Evolutionary conservation across 2,113 vertebrate genomes (phyloP), one percentile per base, ranked within the genome.

Genomic region (Cebidichthys violaceus): DNA sequence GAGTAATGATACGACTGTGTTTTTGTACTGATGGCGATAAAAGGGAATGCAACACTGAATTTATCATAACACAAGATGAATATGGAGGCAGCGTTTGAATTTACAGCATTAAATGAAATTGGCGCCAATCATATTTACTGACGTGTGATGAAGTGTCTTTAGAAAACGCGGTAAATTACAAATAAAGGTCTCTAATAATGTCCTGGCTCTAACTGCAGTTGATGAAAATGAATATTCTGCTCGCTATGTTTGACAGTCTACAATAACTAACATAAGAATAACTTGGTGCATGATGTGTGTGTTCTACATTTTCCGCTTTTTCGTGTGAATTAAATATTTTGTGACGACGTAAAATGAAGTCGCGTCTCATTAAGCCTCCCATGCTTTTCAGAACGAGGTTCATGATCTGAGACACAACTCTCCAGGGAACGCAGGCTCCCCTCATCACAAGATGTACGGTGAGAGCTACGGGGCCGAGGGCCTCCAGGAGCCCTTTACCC

Each of bases 361-460:
- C 55, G 20, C 13, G 22, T 78, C 50, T 65, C 47, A 73, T 66
- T 35, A 43, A 41, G 22, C 0, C n/a, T n/a, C 62, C 15, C 4
- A 59, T 83, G 6, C 88, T 88, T 67, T 20, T 76, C 86, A 99
- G 98, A 97, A 97, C 93, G 98, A 99, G 92, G 97, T 99, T 91
- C 97, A 98, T 79, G 98, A 97, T 85, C 92, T 99, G 91, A 97
- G 95, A 91, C 95, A 96, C 82, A 97, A 95, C 81, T 92, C 92
- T 68, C 96, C 96, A 81, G 97, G 88, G 13, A 84, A 92, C 10
- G 93, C 90, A 37, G 69, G 88, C 0, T 96, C 96, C 4, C 95
- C 97, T 81, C 96, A 95, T 88, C 92, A 93, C 62, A 96, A 96
- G 41, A 96, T 96, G 94, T 96, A 96, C 85, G 59, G 95, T 33